Base-by-base conservation (phyloP, 2,797 vertebrate species). In the Premnoplex brunnescens region DNA sequence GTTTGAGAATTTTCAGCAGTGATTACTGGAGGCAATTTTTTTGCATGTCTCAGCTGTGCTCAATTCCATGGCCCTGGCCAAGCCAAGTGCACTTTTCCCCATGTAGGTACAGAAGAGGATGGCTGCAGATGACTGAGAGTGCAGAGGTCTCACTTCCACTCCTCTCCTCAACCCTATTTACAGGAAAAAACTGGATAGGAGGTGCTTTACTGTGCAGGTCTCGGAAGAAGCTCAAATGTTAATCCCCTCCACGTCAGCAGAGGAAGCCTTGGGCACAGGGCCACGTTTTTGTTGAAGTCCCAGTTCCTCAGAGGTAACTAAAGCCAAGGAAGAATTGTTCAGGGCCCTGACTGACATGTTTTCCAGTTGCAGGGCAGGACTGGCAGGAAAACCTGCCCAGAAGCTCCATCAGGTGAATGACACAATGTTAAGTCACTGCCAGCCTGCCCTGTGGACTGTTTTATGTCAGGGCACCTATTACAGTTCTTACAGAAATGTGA, bases 221-320 rank as follows among this genome's bases (percentile, higher is more conserved):
- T 88, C 54, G 62, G 64, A 87, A 85, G 87, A 36, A 89, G 79
- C 75, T 78, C 81, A 81, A 75, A 85, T 60, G 37, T 92, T 93
- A 96, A 93, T 94, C 88, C 59, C 27, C 51, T 79, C 60, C 60
- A 77, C 75, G 34, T 96, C 93, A 96, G 85, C 83, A 88, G 80
- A 94, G 63, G 88, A 90, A 85, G 67, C 62, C 63, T 84, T 12
- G 4, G 95, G 89, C 92, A 92, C 0, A 0, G 14, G 32, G 88
- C 76, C 58, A 49, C 49, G 79, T 59, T 93, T 93, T 94, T 87
- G 58, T 85, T 91, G 46, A 91, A 95, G 67, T 56, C 63, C 34
- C 49, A 55, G 71, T 14, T 93, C 49, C 77, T 93, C 77, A 77
- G 59, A 86, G 17, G 74, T 82, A 93, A 82, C 81, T 80, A 79